Evolutionary conservation across 2,113 vertebrate species (phyloP), one percentile per base, ranked within the genome.

Genomic region (Pao palembangensis): DNA sequence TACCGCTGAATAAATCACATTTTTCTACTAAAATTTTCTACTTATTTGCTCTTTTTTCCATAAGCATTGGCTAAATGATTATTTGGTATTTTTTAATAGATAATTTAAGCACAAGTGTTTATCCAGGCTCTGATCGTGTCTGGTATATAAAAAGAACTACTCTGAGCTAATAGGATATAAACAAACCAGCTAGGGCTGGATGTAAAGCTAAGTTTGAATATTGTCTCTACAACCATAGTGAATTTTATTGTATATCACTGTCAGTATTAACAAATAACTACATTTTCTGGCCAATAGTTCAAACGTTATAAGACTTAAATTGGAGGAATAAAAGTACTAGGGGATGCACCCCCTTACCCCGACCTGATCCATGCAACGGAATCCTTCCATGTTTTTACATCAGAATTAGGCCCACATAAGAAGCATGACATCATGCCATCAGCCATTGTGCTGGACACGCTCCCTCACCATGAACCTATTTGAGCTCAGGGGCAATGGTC

Each of bases 1-100:
- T 89, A 91, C 87, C 8, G 51, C 74, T 73, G 54, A 91, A 91
- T 92, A 91, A 92, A 91, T 58, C 20, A 62, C 59, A 78, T 56
- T 69, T 76, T 38, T 38, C 2, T 38, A 38, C 34, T 38, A 8
- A 74, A 67, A 46, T 85, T 90, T 87, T 84, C 25, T 83, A 87
- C 48, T 60, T 49, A 25, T 48, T 47, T 13, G 68, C 12, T 46
- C 62, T 38, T 10, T 31, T 58, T 65, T 2, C 11, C 4, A 50
- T 4, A 15, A 5, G n/a, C 44, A 47, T 47, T 47, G 11, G 44
- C 15, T 6, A 2, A 17, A 8, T n/a, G 7, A 17, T n/a, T 17
- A n/a, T 47, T 47, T 47, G 28, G 28, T 31, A 8, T 31, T 31
- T 31, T 12, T 8, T 3, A 12, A 38, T 38, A 8, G 11, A 38